phyloP scores from a whole-genome alignment of 2,797 vertebrate species.

The Circus cinereus region DNA sequence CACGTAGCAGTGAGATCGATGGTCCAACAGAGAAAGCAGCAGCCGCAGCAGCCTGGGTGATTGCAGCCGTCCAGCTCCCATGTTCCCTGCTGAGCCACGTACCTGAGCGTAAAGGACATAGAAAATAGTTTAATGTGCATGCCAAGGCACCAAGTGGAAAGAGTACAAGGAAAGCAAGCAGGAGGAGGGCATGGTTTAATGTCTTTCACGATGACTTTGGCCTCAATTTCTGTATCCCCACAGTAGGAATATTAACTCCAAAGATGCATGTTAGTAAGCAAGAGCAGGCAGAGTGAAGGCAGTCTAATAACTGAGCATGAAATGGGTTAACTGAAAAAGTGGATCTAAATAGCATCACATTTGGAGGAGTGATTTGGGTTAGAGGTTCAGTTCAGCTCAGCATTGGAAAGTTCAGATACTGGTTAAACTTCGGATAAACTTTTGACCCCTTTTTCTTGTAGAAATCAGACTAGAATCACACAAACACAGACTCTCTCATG shows the following conservation, averaged over 20 bases:
- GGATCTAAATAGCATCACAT: constrained; percentile 5
- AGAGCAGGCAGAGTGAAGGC: background rate
- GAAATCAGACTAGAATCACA: constrained; percentile 31
- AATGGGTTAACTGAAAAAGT: constrained; percentile 21
- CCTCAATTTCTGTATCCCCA: background rate
- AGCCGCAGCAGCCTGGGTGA: background rate
- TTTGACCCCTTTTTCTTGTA: constrained; percentile 40
- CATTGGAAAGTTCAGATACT: constrained; percentile 41
- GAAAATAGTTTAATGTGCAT: background rate
- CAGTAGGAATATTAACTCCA: background rate
- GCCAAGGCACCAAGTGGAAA: background rate
- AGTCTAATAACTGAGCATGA: background rate
- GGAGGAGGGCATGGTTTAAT: background rate
- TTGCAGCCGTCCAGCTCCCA: background rate
- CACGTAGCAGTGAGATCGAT: rapidly evolving
- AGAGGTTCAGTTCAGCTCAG: constrained; percentile 44
- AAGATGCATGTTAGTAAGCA: background rate
- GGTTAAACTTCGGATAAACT: constrained; percentile 63
- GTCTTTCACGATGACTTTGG: background rate
- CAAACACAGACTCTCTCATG: constrained; percentile 49
- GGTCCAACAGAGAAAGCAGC: background rate
- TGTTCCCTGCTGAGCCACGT: background rate
- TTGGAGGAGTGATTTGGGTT: constrained; percentile 43
- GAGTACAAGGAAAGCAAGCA: background rate
- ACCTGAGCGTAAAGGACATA: background rate